A percentile compares a stretch with the other conserved stretches of the same genome.
Evolutionary conservation across 1,140 invertebrate genomes (phyloP).

Genomic region (Bombus waltoni): DNA sequence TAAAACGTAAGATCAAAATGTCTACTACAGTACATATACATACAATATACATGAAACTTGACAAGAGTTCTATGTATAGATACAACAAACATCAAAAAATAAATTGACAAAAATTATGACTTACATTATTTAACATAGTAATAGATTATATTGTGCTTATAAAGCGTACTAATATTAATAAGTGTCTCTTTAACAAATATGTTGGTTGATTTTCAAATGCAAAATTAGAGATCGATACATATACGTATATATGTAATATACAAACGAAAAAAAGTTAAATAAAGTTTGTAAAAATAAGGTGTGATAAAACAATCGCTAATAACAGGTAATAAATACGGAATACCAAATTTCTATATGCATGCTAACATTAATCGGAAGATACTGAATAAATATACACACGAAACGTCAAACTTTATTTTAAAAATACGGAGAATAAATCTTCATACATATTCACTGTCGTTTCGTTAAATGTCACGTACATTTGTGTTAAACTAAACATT

Average conservation of each 20-base stretch:
- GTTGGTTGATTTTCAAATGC: neutral
- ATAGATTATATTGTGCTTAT: neutral
- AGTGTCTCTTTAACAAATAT: neutral
- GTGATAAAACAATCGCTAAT: neutral
- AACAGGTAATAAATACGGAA: neutral
- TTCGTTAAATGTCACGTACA: slow-evolving; percentile 2
- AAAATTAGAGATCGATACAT: neutral
- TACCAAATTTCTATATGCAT: slow-evolving; percentile 23
- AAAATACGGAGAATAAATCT: slow-evolving; percentile 28
- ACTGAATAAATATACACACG: slow-evolving; percentile 57
- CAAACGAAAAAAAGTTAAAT: neutral
- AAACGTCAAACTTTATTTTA: slow-evolving; percentile 40
- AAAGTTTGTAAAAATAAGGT: neutral
- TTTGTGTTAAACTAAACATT: neutral
- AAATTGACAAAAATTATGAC: neutral
- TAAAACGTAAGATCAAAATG: slow-evolving; percentile 26
- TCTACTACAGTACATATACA: neutral
- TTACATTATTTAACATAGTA: neutral
- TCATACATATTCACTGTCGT: slow-evolving; percentile 4
- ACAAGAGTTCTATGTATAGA: neutral
- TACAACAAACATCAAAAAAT: neutral
- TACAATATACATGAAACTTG: neutral
- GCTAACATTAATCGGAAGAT: slow-evolving; percentile 33
- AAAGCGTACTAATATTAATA: neutral
- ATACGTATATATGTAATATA: too few relatives aligned